Base-by-base conservation (phyloP, 2,888 invertebrate species). In the Saturnia pavonia region DNA sequence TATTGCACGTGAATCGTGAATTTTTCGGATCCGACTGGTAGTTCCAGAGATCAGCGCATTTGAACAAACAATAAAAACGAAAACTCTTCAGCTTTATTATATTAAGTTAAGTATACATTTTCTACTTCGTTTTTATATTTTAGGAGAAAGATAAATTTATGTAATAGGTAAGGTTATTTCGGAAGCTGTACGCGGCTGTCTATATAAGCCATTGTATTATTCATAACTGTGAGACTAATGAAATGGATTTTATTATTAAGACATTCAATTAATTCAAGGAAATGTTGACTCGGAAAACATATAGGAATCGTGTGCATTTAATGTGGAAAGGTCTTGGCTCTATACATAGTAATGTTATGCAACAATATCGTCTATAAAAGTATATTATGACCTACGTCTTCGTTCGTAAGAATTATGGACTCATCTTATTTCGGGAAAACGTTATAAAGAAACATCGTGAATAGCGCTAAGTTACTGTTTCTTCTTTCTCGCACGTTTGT, bases 241-340 rank as follows among this genome's bases (percentile, higher is more conserved):
- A 25, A 48, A 68, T 68, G 43, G 22, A 25, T 27, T 57, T 27
- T 68, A 68, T 45, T 27, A 68, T 51, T 43, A 48, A 51, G 11
- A 51, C 42, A 51, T 48, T 34, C 34, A 68, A 68, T 65, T 65
- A 65, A 65, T 40, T 34, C 65, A 40, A 65, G 65, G 19, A 65
- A 65, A 34, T 65, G 65, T 65, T 65, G 34, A 65, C 65, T 65
- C 65, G 40, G 40, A 40, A 65, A 65, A 65, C 63, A 27, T 9
- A 63, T 19, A 65, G 40, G 40, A 40, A 65, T n/a, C 40, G 65
- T 19, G 19, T 65, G 16, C 40, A 40, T 65, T 40, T 22, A 11
- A 19, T 19, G 8, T 65, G 65, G 1, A 4, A 6, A 65, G 9
- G 40, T 40, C 22, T 40, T 65, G n/a, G 1, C 14, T 27, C 6